These are phyloP conservation scores for Novumbra hubbsi DNA, from an alignment of 2,797 vertebrate species.

Conservation along the genomic window DNA sequence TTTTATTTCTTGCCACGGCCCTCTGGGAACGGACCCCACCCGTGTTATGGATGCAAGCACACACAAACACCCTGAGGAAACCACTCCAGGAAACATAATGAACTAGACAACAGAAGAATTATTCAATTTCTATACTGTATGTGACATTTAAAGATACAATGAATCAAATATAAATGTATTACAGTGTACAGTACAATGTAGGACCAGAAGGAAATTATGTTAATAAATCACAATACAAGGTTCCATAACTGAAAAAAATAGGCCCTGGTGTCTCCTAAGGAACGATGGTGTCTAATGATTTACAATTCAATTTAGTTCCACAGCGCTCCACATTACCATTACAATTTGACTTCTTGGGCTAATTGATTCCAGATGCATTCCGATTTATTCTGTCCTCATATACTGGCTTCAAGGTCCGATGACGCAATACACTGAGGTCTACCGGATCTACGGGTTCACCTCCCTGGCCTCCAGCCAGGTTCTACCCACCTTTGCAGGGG, in stretches of 20 bases:
- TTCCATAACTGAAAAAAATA: not conserved
- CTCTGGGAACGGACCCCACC: constrained; percentile 41
- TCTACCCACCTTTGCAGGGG: constrained; percentile 72
- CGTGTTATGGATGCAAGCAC: constrained; percentile 56
- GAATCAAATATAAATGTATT: constrained; percentile 10
- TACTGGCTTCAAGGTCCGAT: constrained; percentile 36
- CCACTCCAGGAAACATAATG: not conserved
- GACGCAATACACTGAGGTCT: constrained; percentile 29
- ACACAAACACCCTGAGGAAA: constrained; percentile 4
- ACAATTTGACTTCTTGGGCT: constrained; percentile 8
- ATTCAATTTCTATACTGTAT: constrained; percentile 32
- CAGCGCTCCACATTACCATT: not conserved
- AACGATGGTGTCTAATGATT: not conserved
- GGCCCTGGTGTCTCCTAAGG: not conserved
- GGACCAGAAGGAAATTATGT: not conserved
- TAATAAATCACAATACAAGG: not conserved
- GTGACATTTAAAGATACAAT: constrained; percentile 49
- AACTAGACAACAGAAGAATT: constrained; percentile 12
- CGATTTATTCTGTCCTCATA: not conserved
- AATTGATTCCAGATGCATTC: constrained; percentile 9
- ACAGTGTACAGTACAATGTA: too few relatives aligned
- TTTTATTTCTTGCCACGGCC: constrained; percentile 46
- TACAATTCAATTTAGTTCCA: constrained; percentile 14
- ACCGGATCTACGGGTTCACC: constrained; percentile 10
- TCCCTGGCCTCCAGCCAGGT: constrained; percentile 15